A percentile compares a stretch with the other conserved stretches of the same genome.
phyloP scores from a whole-genome alignment of 2,113 vertebrate genomes.

The Gobius niger region DNA sequence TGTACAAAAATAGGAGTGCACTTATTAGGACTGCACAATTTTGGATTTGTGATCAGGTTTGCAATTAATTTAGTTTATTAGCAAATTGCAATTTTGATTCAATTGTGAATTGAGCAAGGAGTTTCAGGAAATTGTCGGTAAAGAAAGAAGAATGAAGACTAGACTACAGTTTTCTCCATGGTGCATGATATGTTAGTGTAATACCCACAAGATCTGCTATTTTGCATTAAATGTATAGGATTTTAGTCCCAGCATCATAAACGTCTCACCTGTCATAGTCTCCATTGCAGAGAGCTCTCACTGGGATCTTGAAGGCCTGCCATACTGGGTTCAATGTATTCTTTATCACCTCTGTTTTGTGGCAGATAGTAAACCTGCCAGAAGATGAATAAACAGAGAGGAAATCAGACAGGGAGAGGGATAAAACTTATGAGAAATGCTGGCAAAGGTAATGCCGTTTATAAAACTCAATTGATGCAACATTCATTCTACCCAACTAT shows the following conservation, averaged over 20 bases:
- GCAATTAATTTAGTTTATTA: too few relatives aligned
- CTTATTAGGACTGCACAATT: too few relatives aligned
- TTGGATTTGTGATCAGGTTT: too few relatives aligned
- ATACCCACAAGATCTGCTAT: not conserved
- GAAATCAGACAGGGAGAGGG: not conserved
- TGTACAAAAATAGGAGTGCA: not conserved
- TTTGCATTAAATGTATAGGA: not conserved
- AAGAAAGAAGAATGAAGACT: too few relatives aligned
- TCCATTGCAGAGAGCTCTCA: constrained; percentile 90
- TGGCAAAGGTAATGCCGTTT: too few relatives aligned
- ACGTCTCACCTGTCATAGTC: constrained; percentile 83
- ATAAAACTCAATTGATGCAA: too few relatives aligned
- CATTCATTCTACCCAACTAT: too few relatives aligned
- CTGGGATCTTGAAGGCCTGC: constrained; percentile 91
- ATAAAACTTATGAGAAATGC: not conserved
- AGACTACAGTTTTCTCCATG: too few relatives aligned
- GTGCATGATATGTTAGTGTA: too few relatives aligned
- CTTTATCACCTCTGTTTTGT: constrained; percentile 92
- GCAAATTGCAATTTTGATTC: too few relatives aligned
- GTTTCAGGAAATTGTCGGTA: too few relatives aligned
- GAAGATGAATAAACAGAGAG: constrained; percentile 2
- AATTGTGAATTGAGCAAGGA: too few relatives aligned
- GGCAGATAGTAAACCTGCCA: constrained; percentile 89
- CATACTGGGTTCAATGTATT: constrained; percentile 91
- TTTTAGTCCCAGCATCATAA: not conserved